phyloP scores from a whole-genome alignment of 2,888 invertebrate species.

The Agrotis ipsilon region DNA sequence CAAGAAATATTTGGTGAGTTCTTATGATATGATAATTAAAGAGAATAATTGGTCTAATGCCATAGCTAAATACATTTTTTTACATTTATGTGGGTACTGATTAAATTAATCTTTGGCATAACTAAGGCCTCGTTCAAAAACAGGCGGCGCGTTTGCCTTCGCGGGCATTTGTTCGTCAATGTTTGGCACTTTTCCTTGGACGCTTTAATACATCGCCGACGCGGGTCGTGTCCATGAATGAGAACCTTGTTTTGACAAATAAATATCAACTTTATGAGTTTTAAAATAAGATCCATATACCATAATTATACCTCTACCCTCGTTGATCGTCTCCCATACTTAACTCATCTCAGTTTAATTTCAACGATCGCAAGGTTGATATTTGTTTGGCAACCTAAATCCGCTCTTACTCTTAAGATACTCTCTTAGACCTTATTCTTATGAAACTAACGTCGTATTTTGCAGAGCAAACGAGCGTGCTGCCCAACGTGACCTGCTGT shows the following conservation, averaged over 20 bases:
- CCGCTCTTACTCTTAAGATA: too few species aligned
- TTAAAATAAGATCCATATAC: neutral
- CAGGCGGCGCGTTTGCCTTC: too few species aligned
- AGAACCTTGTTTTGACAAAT: neutral
- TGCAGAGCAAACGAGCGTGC: conserved; percentile 81
- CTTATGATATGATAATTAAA: conserved; percentile 28
- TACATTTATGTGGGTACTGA: too few species aligned
- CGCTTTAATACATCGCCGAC: too few species aligned
- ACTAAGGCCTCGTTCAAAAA: too few species aligned
- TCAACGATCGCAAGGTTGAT: neutral
- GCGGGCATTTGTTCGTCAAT: too few species aligned
- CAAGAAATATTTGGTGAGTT: conserved; percentile 87
- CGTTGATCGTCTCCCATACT: neutral
- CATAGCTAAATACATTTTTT: neutral
- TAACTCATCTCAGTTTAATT: neutral
- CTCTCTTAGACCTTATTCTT: neutral
- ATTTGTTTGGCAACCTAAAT: neutral
- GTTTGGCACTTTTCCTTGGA: too few species aligned
- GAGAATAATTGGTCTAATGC: neutral
- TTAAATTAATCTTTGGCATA: too few species aligned
- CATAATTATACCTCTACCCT: neutral
- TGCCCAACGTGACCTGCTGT: conserved; percentile 81
- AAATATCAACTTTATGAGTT: conserved; percentile 13
- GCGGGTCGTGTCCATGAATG: too few species aligned
- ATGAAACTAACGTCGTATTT: neutral